These are phyloP conservation scores for Psylliodes chrysocephalus DNA, from an alignment of 2,888 invertebrate species.

Conservation along the genomic window DNA sequence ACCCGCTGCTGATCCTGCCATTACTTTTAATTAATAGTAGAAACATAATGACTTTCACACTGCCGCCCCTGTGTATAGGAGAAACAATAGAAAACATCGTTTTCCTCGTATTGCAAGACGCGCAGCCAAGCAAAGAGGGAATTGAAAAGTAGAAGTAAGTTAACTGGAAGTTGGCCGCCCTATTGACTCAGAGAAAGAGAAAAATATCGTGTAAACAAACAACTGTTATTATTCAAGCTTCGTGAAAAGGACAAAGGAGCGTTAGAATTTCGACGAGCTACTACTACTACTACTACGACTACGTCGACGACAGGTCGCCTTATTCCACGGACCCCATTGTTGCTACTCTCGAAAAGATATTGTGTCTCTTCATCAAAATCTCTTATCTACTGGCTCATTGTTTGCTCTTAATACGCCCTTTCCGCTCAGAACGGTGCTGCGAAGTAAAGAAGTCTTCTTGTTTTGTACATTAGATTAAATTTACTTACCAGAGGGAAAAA, in stretches of 20 bases:
- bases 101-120: background rate
- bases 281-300: no score
- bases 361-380: conserved; percentile 21
- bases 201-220: conserved; percentile 21
- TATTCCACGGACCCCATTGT: conserved; percentile 9
- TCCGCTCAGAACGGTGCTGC: no score
- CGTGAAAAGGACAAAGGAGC: conserved; percentile 14
- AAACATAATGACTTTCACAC: background rate
- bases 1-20: no score
- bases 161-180: conserved; percentile 3
- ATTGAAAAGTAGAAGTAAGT: conserved; percentile 11
- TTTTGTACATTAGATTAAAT: no score
- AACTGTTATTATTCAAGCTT: conserved; percentile 18
- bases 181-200: conserved; percentile 2
- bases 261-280: conserved; percentile 5
- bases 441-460: no score
- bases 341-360: conserved; percentile 17
- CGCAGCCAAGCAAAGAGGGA: background rate
- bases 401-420: conserved; percentile 1
- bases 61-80: background rate
- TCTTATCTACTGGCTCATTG: conserved; percentile 15
- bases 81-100: background rate
- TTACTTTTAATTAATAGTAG: background rate
- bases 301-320: conserved; percentile 14
- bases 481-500: no score